Conservation (phyloP, 2,888 invertebrate genomes). For the Nesidiocoris tenuis region DNA sequence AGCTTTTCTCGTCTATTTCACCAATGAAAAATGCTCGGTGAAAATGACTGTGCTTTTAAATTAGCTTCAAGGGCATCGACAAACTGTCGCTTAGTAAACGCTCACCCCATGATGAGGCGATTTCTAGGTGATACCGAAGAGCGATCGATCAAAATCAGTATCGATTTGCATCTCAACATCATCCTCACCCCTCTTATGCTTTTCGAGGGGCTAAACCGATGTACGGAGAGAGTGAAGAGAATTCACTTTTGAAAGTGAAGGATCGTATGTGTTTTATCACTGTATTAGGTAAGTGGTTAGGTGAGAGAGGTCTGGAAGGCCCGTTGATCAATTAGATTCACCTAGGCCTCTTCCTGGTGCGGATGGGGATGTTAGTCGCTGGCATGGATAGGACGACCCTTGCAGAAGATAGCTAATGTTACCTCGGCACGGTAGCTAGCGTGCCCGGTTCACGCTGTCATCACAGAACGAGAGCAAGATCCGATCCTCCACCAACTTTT, state of each 20-base stretch:
- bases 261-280: neutral
- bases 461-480: constrained; percentile 6
- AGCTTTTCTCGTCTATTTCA: too few species aligned
- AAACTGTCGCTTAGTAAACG: too few species aligned
- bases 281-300: neutral
- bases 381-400: neutral
- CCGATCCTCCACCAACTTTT: neutral
- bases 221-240: neutral
- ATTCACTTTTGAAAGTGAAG: neutral
- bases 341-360: neutral
- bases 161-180: too few species aligned
- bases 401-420: constrained; percentile 26
- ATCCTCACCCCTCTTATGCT: too few species aligned
- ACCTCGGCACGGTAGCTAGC: constrained; percentile 30
- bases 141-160: too few species aligned
- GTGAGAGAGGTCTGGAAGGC: neutral
- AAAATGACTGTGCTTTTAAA: neutral
- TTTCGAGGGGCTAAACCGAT: neutral
- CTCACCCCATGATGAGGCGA: too few species aligned
- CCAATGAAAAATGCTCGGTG: too few species aligned
- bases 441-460: constrained; percentile 20
- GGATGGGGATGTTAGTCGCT: neutral
- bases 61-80: too few species aligned
- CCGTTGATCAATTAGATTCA: constrained; percentile 25
- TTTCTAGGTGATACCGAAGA: too few species aligned